Percentiles rank a stretch among this genome's conserved stretches.
Conservation (phyloP, 2,888 invertebrate species). For the Trichacis sp. region DNA sequence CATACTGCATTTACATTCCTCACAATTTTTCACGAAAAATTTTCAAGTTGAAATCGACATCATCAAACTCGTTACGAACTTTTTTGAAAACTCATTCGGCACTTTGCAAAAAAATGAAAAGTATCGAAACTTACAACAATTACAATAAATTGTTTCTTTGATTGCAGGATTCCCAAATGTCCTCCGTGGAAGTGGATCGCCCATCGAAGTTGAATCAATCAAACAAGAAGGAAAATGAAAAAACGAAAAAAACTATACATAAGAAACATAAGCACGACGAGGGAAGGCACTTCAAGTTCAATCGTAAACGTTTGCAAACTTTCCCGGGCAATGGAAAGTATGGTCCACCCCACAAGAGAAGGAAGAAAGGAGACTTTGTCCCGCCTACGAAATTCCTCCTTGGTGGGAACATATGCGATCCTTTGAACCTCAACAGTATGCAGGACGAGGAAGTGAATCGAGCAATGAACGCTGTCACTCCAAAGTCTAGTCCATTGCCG, state of each 20-base stretch:
- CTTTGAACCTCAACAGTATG: slow-evolving; percentile 91
- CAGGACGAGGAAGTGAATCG: slow-evolving; percentile 83
- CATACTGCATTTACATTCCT: too few species aligned
- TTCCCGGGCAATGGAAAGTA: slow-evolving; percentile 79
- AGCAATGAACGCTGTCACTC: slow-evolving; percentile 90
- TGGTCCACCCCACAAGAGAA: slow-evolving; percentile 80
- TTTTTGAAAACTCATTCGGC: too few species aligned
- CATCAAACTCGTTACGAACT: too few species aligned
- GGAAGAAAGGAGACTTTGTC: slow-evolving; percentile 80
- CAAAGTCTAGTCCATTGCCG: slow-evolving; percentile 90
- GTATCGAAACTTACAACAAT: too few species aligned
- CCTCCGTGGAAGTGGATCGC: slow-evolving; percentile 68
- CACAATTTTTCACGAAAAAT: too few species aligned
- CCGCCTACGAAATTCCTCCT: slow-evolving; percentile 93
- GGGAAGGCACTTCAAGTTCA: slow-evolving; percentile 62
- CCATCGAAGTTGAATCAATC: slow-evolving; percentile 62
- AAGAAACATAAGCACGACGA: slow-evolving; percentile 64
- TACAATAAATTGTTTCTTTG: neutral
- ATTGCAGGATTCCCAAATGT: slow-evolving; percentile 59
- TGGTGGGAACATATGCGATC: slow-evolving; percentile 96
- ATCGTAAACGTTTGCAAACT: slow-evolving; percentile 78
- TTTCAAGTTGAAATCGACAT: too few species aligned
- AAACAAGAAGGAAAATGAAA: slow-evolving; percentile 61
- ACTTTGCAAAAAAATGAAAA: too few species aligned
- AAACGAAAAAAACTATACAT: slow-evolving; percentile 56